Conservation (phyloP, 2,888 invertebrate species). For the Polymixis flavicincta region DNA sequence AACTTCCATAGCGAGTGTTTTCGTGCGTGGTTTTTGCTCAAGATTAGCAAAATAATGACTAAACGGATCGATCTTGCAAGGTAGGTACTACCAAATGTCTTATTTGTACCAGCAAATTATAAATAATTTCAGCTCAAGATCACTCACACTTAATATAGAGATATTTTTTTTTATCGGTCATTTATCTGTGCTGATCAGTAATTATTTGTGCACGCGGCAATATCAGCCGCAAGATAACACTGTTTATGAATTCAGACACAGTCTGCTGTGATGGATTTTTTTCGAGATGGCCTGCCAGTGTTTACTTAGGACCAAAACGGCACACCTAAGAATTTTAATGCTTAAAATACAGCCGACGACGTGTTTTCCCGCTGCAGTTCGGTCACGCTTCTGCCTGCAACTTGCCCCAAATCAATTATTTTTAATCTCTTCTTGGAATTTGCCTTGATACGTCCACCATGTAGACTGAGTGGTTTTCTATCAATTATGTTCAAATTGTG, state of each 20-base stretch:
- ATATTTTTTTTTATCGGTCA: no score
- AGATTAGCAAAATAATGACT: slow-evolving; percentile 21
- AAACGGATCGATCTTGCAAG: slow-evolving; percentile 5
- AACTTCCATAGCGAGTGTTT: slow-evolving; percentile 42
- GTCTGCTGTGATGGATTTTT: slow-evolving; percentile 60
- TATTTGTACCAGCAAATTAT: not conserved
- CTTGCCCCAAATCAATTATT: slow-evolving; percentile 60
- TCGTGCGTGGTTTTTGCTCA: slow-evolving; percentile 41
- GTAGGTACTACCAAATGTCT: not conserved
- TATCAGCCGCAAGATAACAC: slow-evolving; percentile 43
- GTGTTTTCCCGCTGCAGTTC: slow-evolving; percentile 64
- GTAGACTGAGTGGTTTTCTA: slow-evolving; percentile 52
- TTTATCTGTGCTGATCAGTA: slow-evolving; percentile 19
- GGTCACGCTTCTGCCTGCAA: slow-evolving; percentile 63
- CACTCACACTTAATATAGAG: not conserved
- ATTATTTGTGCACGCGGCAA: slow-evolving; percentile 18
- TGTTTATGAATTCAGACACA: slow-evolving; percentile 55
- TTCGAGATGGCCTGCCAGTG: slow-evolving; percentile 50
- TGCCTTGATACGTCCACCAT: slow-evolving; percentile 56
- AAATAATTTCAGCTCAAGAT: not conserved
- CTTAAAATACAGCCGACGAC: slow-evolving; percentile 57
- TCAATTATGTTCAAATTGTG: slow-evolving; percentile 62
- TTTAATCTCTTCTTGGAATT: slow-evolving; percentile 60
- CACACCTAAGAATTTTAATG: slow-evolving; percentile 63
- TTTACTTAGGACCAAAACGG: slow-evolving; percentile 71